These are phyloP conservation scores for Hipposideros armiger DNA, from an alignment of 2,113 vertebrate species.

Conservation along the genomic window DNA sequence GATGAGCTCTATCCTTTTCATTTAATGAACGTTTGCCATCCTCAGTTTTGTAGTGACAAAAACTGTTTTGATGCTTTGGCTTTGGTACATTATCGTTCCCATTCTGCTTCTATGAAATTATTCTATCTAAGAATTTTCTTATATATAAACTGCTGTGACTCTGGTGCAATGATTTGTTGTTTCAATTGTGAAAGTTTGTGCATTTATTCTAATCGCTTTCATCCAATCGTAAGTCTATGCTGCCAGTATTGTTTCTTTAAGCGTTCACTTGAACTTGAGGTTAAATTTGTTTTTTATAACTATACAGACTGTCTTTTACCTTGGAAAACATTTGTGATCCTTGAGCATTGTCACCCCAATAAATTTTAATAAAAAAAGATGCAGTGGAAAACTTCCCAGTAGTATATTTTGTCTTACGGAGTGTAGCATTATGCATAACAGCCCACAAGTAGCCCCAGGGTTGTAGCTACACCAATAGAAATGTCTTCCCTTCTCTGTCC, in stretches of 20 bases:
- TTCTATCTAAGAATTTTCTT: not conserved
- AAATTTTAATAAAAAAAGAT: slow-evolving; percentile 42
- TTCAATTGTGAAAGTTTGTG: not conserved
- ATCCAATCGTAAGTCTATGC: not conserved
- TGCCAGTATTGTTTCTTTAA: slow-evolving; percentile 7
- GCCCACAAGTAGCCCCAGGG: slow-evolving; percentile 26
- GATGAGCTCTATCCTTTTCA: not conserved
- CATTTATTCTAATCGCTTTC: not conserved
- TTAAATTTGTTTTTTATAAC: slow-evolving; percentile 53
- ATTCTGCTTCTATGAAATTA: not conserved
- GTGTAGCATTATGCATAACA: not conserved
- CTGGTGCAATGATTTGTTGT: not conserved
- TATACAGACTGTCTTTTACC: slow-evolving; percentile 50
- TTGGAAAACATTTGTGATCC: slow-evolving; percentile 58
- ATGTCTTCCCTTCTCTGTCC: not conserved
- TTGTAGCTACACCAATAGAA: slow-evolving; percentile 55
- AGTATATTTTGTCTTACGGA: slow-evolving; percentile 65
- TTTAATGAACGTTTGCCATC: not conserved
- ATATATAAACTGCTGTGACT: not conserved
- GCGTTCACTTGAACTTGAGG: not conserved
- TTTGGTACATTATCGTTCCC: not conserved
- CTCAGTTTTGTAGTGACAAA: not conserved
- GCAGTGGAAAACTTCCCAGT: slow-evolving; percentile 57
- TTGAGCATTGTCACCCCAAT: too few relatives aligned
- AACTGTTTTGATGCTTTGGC: not conserved